These are phyloP conservation scores for Xenopus borealis DNA, from an alignment of 2,113 vertebrate species.

Conservation along the genomic window DNA sequence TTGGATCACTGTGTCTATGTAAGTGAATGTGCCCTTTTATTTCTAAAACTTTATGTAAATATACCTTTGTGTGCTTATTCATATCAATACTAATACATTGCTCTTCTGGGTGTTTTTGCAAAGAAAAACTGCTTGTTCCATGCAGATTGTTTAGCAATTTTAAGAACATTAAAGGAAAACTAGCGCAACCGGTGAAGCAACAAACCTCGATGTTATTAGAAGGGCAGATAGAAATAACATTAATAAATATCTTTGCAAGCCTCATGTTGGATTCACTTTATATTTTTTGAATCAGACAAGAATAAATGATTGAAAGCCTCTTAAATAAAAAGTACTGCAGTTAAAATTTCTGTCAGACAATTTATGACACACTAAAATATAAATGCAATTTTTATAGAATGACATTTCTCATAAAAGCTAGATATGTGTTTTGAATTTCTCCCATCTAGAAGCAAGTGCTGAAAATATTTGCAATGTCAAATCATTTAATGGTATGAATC, in stretches of 20 bases:
- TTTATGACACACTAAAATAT: constrained; percentile 56
- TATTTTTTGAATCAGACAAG: constrained; percentile 45
- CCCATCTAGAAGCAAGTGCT: constrained; percentile 53
- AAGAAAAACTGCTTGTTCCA: constrained; percentile 4
- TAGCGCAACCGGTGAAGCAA: constrained; percentile 9
- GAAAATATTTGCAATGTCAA: constrained; percentile 51
- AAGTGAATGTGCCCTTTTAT: neutral
- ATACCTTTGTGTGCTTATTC: neutral
- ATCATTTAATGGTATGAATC: constrained; percentile 46
- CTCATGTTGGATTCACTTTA: constrained; percentile 33
- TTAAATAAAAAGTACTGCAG: constrained; percentile 58
- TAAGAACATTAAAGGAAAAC: constrained; percentile 5
- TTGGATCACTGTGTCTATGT: no score
- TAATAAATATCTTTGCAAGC: constrained; percentile 29
- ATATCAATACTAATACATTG: neutral
- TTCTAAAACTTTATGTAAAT: neutral
- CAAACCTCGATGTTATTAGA: constrained; percentile 40
- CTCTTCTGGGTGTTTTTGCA: neutral
- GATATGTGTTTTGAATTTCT: constrained; percentile 54
- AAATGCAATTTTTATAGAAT: constrained; percentile 59
- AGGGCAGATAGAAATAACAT: constrained; percentile 40
- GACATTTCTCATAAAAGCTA: constrained; percentile 56
- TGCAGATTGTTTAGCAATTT: neutral
- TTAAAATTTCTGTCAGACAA: constrained; percentile 52
- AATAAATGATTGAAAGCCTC: constrained; percentile 50